Evolutionary conservation across 37 sponge, comb jelly and placozoan genomes (phyloP), one percentile per base, ranked within the genome.

Genomic region (Theonella swinhoei): DNA sequence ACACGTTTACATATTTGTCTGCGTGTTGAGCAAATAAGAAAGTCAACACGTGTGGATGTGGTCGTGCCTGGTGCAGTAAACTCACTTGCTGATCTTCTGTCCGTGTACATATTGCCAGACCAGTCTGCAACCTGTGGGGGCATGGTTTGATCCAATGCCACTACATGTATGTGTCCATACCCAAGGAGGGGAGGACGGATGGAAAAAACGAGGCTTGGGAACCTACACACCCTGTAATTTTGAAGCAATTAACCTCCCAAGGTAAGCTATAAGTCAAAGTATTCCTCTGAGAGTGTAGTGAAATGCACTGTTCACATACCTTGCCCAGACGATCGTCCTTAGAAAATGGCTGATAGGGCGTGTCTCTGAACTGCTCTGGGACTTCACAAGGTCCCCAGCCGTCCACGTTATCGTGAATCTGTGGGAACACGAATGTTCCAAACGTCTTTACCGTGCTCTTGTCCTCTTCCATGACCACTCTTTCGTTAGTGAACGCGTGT

Each of bases 301-400:
- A n/a, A n/a, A n/a, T n/a, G n/a, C n/a, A n/a, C n/a, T n/a, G n/a
- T n/a, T n/a, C n/a, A 70, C 70, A 68, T 34, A 98, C 98, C 88
- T 98, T 95, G 23, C 98, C 98, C 63, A 98, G 73, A 33, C 91
- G 65, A 72, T 98, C 98, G 14, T 85, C 88, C 79, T 98, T 98
- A 80, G 92, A 91, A 86, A 95, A 98, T 31, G 96, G 98, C 70
- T 98, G 98, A 67, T 98, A 98, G 2, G 98, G 98, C 0, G 87
- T 89, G 64, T 97, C 98, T 69, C 85, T 88, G 79, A 95, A 98
- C 70, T 94, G 91, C 39, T 91, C 90, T 0, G 98, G 96, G 0
- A 91, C 79, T 32, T 82, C 85, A 77, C 85, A 89, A 0, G 98
- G 98, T 33, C 98, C 98, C 98, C 98, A 98, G 4, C 98, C 98